Conservation (phyloP, 1,140 invertebrate species). For the Archivesica marissinica region DNA sequence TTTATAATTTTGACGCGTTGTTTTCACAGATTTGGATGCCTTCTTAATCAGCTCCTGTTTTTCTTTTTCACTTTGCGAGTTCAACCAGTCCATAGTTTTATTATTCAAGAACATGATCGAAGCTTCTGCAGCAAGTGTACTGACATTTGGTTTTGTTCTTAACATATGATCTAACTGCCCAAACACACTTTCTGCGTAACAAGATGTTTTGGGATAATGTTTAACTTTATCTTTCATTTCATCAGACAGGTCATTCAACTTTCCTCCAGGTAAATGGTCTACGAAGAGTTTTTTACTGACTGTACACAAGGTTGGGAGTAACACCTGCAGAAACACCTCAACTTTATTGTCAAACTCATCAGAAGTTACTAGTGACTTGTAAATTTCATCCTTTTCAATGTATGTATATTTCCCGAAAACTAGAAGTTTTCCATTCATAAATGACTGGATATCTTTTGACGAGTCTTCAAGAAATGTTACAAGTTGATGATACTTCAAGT, state of each 20-base stretch:
- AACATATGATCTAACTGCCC: conserved; percentile 44
- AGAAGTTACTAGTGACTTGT: too few relatives aligned
- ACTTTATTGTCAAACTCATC: too few relatives aligned
- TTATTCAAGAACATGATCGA: conserved; percentile 55
- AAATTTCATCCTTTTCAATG: too few relatives aligned
- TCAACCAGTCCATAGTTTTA: conserved; percentile 44
- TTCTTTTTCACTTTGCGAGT: conserved; percentile 39
- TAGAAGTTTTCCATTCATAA: neutral
- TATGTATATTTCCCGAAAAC: too few relatives aligned
- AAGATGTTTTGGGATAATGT: conserved; percentile 13
- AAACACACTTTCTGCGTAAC: conserved; percentile 45
- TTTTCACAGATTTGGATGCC: conserved; percentile 42
- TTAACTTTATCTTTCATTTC: too few relatives aligned
- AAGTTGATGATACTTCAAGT: neutral
- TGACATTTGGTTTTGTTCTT: conserved; percentile 45
- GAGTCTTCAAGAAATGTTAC: neutral
- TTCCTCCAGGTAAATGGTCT: too few relatives aligned
- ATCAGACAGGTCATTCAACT: too few relatives aligned
- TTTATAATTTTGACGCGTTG: conserved; percentile 16
- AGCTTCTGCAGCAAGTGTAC: conserved; percentile 44
- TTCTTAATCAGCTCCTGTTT: neutral
- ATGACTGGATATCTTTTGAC: neutral
- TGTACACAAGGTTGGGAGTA: too few relatives aligned
- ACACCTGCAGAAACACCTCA: too few relatives aligned
- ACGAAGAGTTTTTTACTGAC: too few relatives aligned